Evolutionary conservation across 2,888 invertebrate species (phyloP).

Genomic region (Drosophila neutralis): DNA sequence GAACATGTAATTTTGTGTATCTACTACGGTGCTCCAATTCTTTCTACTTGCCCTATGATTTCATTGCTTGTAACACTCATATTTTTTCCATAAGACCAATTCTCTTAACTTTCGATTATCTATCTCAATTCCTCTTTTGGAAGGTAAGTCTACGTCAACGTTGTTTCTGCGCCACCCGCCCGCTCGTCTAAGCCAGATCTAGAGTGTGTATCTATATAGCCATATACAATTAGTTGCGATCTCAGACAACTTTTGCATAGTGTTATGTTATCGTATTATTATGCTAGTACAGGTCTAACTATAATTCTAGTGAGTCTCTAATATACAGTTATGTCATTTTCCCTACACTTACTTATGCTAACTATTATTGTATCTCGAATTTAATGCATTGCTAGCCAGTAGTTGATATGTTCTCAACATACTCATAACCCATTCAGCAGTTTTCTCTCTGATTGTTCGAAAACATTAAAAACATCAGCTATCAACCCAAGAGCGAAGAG

Average conservation of each 20-base stretch:
- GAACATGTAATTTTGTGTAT: conserved; percentile 14
- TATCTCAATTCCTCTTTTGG: conserved; percentile 23
- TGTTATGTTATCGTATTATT: conserved; percentile 17
- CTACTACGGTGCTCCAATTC: conserved; percentile 34
- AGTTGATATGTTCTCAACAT: conserved; percentile 16
- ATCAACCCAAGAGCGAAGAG: conserved; percentile 13
- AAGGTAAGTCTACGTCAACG: conserved; percentile 60
- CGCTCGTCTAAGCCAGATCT: conserved; percentile 9
- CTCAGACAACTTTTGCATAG: conserved; percentile 24
- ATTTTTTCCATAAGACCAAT: conserved; percentile 31
- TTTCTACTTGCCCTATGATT: conserved; percentile 43
- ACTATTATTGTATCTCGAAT: conserved; percentile 34
- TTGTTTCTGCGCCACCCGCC: conserved; percentile 21
- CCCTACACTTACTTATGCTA: conserved; percentile 41
- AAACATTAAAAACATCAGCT: conserved; percentile 40
- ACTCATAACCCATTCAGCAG: background rate
- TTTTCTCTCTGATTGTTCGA: conserved; percentile 7
- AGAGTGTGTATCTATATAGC: background rate
- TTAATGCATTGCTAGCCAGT: conserved; percentile 38
- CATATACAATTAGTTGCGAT: conserved; percentile 12
- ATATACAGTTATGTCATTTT: conserved; percentile 35
- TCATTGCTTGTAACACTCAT: conserved; percentile 45
- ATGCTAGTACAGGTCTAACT: conserved; percentile 62
- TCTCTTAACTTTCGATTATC: conserved; percentile 26
- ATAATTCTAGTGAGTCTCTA: conserved; percentile 52